These are phyloP conservation scores for Eulithis testata DNA, from an alignment of 2,888 invertebrate genomes.

Conservation along the genomic window DNA sequence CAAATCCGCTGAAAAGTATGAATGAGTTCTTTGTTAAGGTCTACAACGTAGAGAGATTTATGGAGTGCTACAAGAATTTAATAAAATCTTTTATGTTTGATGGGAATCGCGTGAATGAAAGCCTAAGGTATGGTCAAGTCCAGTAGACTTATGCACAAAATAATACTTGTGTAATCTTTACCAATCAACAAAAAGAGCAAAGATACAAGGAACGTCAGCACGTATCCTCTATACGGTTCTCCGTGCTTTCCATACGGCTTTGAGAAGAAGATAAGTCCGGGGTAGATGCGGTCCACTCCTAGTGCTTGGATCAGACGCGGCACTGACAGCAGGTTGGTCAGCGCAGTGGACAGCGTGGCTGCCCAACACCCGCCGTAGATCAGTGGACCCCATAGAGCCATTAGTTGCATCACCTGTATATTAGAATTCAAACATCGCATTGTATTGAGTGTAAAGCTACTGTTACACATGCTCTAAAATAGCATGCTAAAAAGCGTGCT, in stretches of 20 bases:
- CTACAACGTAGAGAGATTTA: no score
- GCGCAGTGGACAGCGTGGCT: slow-evolving; percentile 97
- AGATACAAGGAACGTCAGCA: slow-evolving; percentile 95
- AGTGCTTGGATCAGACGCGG: slow-evolving; percentile 95
- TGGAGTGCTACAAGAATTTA: no score
- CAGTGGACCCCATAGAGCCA: slow-evolving; percentile 94
- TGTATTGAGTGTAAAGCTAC: no score
- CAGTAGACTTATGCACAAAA: no score
- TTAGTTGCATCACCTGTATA: slow-evolving; percentile 91
- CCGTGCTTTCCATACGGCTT: slow-evolving; percentile 94
- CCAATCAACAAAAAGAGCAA: slow-evolving; percentile 94
- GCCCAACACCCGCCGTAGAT: slow-evolving; percentile 99
- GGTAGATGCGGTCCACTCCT: slow-evolving; percentile 97
- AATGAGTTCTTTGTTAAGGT: no score
- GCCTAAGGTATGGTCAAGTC: no score
- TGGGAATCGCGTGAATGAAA: no score
- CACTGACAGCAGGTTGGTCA: slow-evolving; percentile 97
- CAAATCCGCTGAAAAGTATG: slow-evolving; percentile 87
- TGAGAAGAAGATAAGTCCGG: slow-evolving; percentile 96
- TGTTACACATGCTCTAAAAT: no score
- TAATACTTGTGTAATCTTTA: slow-evolving; percentile 60
- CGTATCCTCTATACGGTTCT: slow-evolving; percentile 95
- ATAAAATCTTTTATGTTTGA: no score
- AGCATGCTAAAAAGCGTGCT: no score
- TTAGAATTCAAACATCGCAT: no score